These are phyloP conservation scores for mouse (Mus musculus) DNA, from an alignment of 2,113 vertebrate genomes.

Conservation along the genomic window GRCm39 chr3:25478501-25479000, in stretches of 20 bases:
- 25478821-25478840: neutral
- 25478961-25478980: neutral
- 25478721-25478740: neutral
- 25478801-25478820: constrained; percentile 12
- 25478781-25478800: neutral
- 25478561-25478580: neutral
- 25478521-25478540: neutral
- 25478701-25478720: neutral
- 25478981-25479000: neutral
- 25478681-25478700: neutral
- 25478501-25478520: neutral
- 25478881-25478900: neutral
- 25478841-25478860: neutral
- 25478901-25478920: neutral
- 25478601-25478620: neutral
- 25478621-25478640: neutral
- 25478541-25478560: neutral
- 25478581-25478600: neutral
- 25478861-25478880: too few relatives aligned
- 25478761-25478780: neutral
- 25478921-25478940: neutral
- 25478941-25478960: neutral
- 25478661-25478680: neutral
- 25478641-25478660: neutral
- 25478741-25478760: neutral